Conservation (phyloP, 2,113 vertebrate species). For the Sitta europaea region DNA sequence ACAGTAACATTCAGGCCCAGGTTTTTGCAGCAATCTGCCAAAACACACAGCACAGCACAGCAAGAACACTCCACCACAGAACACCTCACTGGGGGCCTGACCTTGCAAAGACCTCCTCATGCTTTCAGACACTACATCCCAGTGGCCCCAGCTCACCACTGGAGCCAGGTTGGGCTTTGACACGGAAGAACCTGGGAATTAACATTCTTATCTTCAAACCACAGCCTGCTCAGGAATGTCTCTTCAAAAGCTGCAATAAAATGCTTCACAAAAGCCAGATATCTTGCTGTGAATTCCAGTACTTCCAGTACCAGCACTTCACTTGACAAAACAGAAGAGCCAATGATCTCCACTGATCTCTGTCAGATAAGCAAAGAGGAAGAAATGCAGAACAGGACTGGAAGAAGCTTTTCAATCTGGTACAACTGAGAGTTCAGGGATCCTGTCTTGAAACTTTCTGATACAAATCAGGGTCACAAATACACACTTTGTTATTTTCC, state of each 20-base stretch:
- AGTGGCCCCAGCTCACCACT: neutral
- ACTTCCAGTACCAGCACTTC: neutral
- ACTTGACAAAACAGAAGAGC: neutral
- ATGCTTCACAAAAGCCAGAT: constrained; percentile 10
- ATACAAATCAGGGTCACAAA: neutral
- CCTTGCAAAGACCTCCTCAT: neutral
- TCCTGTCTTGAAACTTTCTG: neutral
- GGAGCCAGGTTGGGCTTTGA: neutral
- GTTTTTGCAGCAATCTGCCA: neutral
- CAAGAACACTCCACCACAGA: neutral
- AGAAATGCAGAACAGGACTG: neutral
- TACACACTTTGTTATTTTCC: neutral
- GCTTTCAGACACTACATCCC: neutral
- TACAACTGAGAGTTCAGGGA: neutral
- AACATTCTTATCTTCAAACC: constrained; percentile 47
- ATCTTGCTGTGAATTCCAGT: neutral
- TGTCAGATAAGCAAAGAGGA: neutral
- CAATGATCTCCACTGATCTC: neutral
- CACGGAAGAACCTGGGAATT: neutral
- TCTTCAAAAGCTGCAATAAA: constrained; percentile 7
- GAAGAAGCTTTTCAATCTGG: neutral
- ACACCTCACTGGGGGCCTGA: neutral
- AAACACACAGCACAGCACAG: neutral
- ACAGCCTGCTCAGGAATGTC: neutral
- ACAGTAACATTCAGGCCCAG: neutral